Base-by-base conservation (phyloP, 2,797 vertebrate species). In the Denticeps clupeoides region DNA sequence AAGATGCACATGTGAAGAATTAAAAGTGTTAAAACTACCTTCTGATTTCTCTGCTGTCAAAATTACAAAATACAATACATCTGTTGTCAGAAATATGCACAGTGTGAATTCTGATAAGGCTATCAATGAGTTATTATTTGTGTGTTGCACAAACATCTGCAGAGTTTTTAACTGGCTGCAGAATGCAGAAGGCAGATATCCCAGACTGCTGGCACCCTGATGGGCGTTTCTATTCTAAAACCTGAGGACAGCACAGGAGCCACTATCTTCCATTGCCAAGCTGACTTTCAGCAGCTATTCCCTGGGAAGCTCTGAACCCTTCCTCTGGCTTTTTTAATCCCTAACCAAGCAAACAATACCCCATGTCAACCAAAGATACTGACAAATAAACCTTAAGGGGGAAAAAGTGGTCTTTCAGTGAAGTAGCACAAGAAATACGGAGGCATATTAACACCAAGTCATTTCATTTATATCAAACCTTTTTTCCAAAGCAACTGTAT, bases 291-390 rank as follows among this genome's bases (percentile, higher is more conserved):
- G 43, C 16, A 43, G 44, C 44, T 46, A 18, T 29, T 25, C 45
- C 40, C 19, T 48, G 25, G 33, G 7, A 45, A 22, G 25, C 47
- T 47, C 49, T 43, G 51, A 47, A 41, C 37, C 32, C 33, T 10
- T 56, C 47, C 22, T n/a, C 33, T 27, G 21, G 37, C 7, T n/a
- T 35, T 51, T 44, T 47, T 45, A 41, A 46, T 44, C 51, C 35
- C 37, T 43, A 29, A 48, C 12, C 5, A 16, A 31, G n/a, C 41
- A 13, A 25, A 40, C 7, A 27, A 26, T n/a, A n/a, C n/a, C 26
- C 21, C 41, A 26, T 44, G 8, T 2, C 41, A 44, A 24, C 44
- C 26, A 22, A 37, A 49, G n/a, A 18, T 19, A 51, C 5, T 15
- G 29, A 16, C 56, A n/a, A 38, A 19, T 41, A 45, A 35, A 5